Evolutionary conservation across 2,113 vertebrate species (phyloP).

Genomic region (Anhinga rufa): DNA sequence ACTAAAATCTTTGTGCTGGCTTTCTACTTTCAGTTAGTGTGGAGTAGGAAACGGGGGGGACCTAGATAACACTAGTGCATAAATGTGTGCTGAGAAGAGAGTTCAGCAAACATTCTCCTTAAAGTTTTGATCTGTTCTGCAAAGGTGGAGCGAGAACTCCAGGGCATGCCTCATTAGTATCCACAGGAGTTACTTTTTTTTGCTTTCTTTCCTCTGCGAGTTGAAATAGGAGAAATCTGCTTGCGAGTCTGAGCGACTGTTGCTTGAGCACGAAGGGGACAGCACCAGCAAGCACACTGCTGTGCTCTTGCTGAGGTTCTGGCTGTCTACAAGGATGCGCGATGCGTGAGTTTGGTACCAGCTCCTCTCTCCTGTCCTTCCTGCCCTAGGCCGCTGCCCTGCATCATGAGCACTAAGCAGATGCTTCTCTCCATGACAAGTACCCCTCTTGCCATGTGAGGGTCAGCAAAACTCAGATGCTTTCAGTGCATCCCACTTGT

Average conservation of each 20-base stretch:
- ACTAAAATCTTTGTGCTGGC: background rate
- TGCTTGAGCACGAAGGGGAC: background rate
- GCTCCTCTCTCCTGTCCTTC: background rate
- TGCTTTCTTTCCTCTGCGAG: background rate
- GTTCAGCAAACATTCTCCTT: background rate
- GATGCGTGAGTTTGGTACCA: background rate
- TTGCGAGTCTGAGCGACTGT: background rate
- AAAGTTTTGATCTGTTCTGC: background rate
- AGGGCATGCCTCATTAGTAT: no score
- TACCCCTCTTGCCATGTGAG: background rate
- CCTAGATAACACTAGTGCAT: background rate
- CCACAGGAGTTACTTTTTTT: background rate
- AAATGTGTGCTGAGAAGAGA: background rate
- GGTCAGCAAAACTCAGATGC: background rate
- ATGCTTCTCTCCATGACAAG: background rate
- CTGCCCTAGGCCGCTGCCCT: background rate
- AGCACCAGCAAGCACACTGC: background rate
- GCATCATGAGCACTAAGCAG: background rate
- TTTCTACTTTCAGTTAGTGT: background rate
- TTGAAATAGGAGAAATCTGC: background rate
- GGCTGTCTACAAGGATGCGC: background rate
- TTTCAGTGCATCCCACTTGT: background rate
- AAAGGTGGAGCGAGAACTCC: background rate
- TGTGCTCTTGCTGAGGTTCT: background rate
- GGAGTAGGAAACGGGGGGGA: background rate